These are phyloP conservation scores for Aphidius gifuensis DNA, from an alignment of 1,140 invertebrate species.

Conservation along the genomic window DNA sequence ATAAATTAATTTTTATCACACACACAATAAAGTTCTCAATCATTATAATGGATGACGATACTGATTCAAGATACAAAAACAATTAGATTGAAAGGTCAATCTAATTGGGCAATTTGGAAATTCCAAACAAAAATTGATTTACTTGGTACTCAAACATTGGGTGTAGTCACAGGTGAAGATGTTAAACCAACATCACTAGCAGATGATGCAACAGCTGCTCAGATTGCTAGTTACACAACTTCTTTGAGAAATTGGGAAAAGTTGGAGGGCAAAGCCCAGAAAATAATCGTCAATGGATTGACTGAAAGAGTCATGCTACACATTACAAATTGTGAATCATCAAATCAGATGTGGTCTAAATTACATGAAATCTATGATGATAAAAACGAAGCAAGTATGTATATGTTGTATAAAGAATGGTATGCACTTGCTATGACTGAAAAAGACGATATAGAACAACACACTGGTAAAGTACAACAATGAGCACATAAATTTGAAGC, in stretches of 20 bases:
- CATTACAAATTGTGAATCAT: slow-evolving; percentile 33
- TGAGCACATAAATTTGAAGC: slow-evolving; percentile 32
- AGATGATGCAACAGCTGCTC: background rate
- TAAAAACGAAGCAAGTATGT: slow-evolving; percentile 25
- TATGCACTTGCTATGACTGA: no score
- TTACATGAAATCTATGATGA: slow-evolving; percentile 30
- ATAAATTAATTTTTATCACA: no score
- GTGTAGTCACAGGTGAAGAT: no score
- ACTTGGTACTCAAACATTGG: slow-evolving; percentile 17
- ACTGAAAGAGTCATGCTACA: slow-evolving; percentile 34
- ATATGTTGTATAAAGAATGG: slow-evolving; percentile 1
- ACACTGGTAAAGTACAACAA: slow-evolving; percentile 34
- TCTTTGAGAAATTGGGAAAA: slow-evolving; percentile 22
- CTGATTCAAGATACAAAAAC: no score
- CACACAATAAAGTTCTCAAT: no score
- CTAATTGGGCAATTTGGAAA: slow-evolving; percentile 30
- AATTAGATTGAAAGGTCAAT: no score
- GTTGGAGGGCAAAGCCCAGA: slow-evolving; percentile 28
- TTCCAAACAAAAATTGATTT: slow-evolving; percentile 28
- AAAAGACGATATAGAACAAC: slow-evolving; percentile 28
- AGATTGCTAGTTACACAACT: slow-evolving; percentile 3
- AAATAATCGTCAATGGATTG: slow-evolving; percentile 31
- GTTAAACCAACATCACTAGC: background rate
- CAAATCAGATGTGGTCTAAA: slow-evolving; percentile 35
- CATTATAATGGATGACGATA: no score